A percentile compares a stretch with the other conserved stretches of the same genome.
phyloP scores from a whole-genome alignment of 2,113 vertebrate genomes.

The Chloropsis hardwickii region DNA sequence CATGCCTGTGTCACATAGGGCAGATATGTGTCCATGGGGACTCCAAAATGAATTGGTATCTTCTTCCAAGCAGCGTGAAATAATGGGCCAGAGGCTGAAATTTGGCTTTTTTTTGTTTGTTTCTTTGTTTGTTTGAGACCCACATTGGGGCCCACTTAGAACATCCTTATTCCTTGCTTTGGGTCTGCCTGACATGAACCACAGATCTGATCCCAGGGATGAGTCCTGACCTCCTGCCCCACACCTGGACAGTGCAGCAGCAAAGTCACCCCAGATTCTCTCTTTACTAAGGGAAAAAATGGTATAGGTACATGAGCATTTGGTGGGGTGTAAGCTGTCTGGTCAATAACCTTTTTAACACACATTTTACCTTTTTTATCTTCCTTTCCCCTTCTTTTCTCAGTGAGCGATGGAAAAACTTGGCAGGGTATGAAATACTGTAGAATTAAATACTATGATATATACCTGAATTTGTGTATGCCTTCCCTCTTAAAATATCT shows the following conservation, averaged over 20 bases:
- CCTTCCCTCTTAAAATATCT: not conserved
- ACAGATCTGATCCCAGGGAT: not conserved
- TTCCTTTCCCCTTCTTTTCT: not conserved
- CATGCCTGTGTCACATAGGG: rapidly evolving
- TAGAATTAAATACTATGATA: not conserved
- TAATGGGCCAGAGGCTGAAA: not conserved
- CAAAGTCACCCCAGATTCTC: not conserved
- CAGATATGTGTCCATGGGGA: rapidly evolving
- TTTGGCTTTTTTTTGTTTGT: not conserved
- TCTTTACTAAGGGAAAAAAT: not conserved
- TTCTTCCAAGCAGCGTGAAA: not conserved
- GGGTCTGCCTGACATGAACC: not conserved
- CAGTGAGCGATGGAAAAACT: not conserved
- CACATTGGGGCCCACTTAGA: not conserved
- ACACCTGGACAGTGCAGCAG: not conserved
- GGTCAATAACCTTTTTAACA: not conserved
- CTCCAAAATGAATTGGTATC: too few relatives aligned
- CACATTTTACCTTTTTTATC: not conserved
- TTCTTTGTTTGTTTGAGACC: not conserved
- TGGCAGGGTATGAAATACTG: not conserved
- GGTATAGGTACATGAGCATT: not conserved
- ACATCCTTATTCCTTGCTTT: not conserved
- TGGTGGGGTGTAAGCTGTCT: not conserved
- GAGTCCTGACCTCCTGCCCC: not conserved
- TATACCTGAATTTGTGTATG: not conserved